Percentiles rank a stretch among this genome's conserved stretches.
These are phyloP conservation scores for Malurus cyaneus DNA, from an alignment of 2,113 vertebrate species.

Conservation along the genomic window DNA sequence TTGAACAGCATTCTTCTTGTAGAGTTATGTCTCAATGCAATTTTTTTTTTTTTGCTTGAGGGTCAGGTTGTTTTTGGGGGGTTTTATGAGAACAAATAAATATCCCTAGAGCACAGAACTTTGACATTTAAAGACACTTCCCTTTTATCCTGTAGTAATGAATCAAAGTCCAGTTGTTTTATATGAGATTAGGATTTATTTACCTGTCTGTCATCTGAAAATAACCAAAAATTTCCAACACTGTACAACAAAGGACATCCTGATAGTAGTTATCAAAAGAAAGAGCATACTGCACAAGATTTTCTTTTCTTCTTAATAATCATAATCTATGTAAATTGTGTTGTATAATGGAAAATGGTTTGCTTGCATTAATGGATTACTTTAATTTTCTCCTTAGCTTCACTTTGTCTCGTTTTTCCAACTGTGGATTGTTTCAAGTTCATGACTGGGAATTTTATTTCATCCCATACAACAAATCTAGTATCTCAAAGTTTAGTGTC, in stretches of 20 bases:
- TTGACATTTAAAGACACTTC: background rate
- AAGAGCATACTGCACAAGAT: background rate
- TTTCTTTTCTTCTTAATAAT: background rate
- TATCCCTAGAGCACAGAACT: background rate
- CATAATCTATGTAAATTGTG: background rate
- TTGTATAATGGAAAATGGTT: background rate
- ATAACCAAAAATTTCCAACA: background rate
- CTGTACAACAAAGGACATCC: background rate
- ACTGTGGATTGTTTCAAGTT: background rate
- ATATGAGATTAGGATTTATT: background rate
- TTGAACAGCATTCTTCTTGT: background rate
- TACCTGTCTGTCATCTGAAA: background rate
- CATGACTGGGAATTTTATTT: background rate
- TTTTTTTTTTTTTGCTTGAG: background rate
- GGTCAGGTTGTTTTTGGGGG: background rate
- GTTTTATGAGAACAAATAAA: background rate
- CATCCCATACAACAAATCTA: background rate
- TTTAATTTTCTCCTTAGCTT: background rate
- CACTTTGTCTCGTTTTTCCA: background rate
- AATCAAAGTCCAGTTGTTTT: background rate
- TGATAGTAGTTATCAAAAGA: background rate
- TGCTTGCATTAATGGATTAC: background rate
- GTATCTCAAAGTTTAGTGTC: background rate
- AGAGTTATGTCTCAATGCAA: background rate
- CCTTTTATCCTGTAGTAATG: background rate